A percentile compares a stretch with the other conserved stretches of the same genome.
Conservation (phyloP, 2,113 vertebrate species). For the Salvelinus namaycush region DNA sequence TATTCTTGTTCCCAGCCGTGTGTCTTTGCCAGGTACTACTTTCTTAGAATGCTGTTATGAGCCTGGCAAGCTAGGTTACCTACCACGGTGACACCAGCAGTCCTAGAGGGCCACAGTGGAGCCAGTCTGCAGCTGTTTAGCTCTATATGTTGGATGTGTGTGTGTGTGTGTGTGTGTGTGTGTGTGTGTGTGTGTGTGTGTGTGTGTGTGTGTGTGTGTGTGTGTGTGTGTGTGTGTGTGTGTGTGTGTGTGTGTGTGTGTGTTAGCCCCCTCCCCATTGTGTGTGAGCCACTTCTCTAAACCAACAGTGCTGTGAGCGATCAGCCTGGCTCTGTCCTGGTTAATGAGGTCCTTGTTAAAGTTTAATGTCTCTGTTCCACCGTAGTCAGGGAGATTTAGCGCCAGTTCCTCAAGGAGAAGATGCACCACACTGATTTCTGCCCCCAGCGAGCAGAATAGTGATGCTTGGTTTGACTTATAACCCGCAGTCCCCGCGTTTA, state of each 20-base stretch:
- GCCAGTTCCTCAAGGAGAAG: constrained; percentile 39
- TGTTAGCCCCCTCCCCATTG: constrained; percentile 19
- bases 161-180: too few species aligned
- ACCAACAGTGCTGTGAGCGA: constrained; percentile 51
- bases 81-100: too few species aligned
- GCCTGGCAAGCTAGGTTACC: too few species aligned
- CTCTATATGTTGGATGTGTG: not conserved
- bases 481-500: too few species aligned
- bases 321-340: constrained; percentile 42
- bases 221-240: constrained; percentile 7
- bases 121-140: too few species aligned
- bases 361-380: constrained; percentile 67
- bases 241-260: constrained; percentile 12
- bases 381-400: constrained; percentile 66
- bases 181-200: too few species aligned
- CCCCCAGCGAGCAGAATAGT: constrained; percentile 16
- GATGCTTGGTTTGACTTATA: not conserved
- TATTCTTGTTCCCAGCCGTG: too few species aligned
- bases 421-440: constrained; percentile 15
- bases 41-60: too few species aligned
- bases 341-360: constrained; percentile 69
- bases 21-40: too few species aligned
- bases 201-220: constrained; percentile 10
- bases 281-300: constrained; percentile 50
- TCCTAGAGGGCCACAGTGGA: too few species aligned